Evolutionary conservation across 1,140 invertebrate genomes (phyloP).

Genomic region (Metaphire vulgaris): DNA sequence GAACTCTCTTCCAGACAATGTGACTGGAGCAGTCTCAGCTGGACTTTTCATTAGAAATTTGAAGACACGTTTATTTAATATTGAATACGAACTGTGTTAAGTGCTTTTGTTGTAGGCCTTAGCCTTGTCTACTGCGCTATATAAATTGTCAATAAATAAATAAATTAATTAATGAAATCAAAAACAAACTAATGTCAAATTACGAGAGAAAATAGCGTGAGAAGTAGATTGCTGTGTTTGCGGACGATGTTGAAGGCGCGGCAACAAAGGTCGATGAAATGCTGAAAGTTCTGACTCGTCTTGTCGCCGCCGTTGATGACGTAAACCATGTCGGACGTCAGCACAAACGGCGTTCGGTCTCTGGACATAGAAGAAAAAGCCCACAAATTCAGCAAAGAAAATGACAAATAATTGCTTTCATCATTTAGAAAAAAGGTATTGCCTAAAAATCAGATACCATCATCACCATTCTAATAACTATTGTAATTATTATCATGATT

Average conservation of each 20-base stretch:
- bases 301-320: constrained; percentile 96
- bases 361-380: constrained; percentile 52
- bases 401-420: neutral
- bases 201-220: constrained; percentile 88
- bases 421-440: neutral
- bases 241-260: constrained; percentile 94
- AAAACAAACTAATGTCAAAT: too few relatives aligned
- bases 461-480: neutral
- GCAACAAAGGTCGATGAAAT: constrained; percentile 95
- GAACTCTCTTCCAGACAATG: too few relatives aligned
- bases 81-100: too few relatives aligned
- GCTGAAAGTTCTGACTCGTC: constrained; percentile 85
- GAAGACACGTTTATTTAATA: too few relatives aligned
- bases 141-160: too few relatives aligned
- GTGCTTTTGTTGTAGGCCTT: too few relatives aligned
- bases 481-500: neutral
- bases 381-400: neutral
- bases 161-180: too few relatives aligned
- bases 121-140: too few relatives aligned
- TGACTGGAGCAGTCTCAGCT: too few relatives aligned
- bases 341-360: constrained; percentile 92
- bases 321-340: constrained; percentile 98
- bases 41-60: too few relatives aligned
- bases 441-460: neutral
- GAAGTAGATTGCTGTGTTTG: constrained; percentile 80